These are phyloP conservation scores for Gerris lacustris DNA, from an alignment of 2,888 invertebrate genomes.

Conservation along the genomic window DNA sequence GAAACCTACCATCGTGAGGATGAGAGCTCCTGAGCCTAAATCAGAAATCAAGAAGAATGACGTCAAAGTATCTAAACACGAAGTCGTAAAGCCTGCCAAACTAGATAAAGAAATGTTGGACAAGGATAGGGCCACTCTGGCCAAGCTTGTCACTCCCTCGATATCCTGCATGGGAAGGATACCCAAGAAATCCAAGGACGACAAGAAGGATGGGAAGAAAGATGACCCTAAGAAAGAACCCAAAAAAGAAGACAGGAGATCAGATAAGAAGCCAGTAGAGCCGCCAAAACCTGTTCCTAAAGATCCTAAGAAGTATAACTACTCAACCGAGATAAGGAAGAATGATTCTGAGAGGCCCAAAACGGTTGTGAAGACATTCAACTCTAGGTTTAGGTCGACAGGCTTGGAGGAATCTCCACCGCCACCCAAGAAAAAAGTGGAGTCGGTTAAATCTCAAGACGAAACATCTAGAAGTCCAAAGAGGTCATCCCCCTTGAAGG, in stretches of 20 bases:
- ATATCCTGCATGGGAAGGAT: constrained; percentile 65
- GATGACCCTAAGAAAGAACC: constrained; percentile 21
- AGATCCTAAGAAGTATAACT: constrained; percentile 53
- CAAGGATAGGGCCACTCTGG: constrained; percentile 46
- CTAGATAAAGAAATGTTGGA: constrained; percentile 24
- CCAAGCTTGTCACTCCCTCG: constrained; percentile 53
- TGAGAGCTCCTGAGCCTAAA: constrained; percentile 24
- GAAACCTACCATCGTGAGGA: background rate
- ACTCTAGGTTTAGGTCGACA: constrained; percentile 83
- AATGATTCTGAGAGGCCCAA: constrained; percentile 57
- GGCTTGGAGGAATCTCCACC: constrained; percentile 78
- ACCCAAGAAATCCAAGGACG: constrained; percentile 47
- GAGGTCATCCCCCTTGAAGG: constrained; percentile 21
- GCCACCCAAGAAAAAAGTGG: constrained; percentile 57
- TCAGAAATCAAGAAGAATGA: constrained; percentile 20
- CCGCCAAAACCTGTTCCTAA: constrained; percentile 26
- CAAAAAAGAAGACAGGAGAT: constrained; percentile 36
- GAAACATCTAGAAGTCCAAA: constrained; percentile 11
- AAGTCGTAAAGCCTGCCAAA: constrained; percentile 17
- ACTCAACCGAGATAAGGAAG: constrained; percentile 69
- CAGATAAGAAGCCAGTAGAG: constrained; percentile 14
- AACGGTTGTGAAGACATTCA: constrained; percentile 77
- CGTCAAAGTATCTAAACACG: constrained; percentile 19
- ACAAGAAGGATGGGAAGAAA: constrained; percentile 30
- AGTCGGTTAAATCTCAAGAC: constrained; percentile 7